Percentiles rank a stretch among this genome's conserved stretches.
phyloP scores from a whole-genome alignment of 2,888 invertebrate genomes.

The Drosophila rellima region DNA sequence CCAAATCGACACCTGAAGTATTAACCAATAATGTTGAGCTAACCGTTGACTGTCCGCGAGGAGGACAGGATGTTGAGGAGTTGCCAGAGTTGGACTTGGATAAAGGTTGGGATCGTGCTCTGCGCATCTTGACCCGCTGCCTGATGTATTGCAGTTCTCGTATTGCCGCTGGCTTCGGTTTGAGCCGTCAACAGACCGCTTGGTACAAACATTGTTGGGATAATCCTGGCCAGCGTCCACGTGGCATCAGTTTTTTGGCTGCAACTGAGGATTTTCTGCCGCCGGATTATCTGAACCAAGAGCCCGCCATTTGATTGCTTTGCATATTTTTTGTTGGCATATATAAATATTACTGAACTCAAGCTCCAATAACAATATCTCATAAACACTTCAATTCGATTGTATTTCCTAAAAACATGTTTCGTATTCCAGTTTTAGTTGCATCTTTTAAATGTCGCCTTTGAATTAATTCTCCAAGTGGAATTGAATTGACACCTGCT shows the following conservation, averaged over 20 bases:
- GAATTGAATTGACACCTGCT: not conserved
- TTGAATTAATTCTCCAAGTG: not conserved
- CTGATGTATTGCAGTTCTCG: slow-evolving; percentile 29
- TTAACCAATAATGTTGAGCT: not conserved
- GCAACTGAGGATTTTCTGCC: not conserved
- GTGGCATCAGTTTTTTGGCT: slow-evolving; percentile 4
- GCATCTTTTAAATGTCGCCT: not conserved
- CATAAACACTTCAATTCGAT: not conserved
- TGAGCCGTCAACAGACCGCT: slow-evolving; percentile 42
- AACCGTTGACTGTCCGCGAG: too few species aligned
- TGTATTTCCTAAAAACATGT: not conserved
- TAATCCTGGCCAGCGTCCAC: slow-evolving; percentile 32
- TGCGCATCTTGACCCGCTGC: slow-evolving; percentile 20
- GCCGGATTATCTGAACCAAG: not conserved
- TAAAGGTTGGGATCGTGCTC: slow-evolving; percentile 11
- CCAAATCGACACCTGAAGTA: not conserved
- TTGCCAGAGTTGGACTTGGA: not conserved
- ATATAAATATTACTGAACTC: too few species aligned
- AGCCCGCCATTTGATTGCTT: slow-evolving; percentile 11
- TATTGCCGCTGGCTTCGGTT: slow-evolving; percentile 55
- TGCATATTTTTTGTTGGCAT: not conserved
- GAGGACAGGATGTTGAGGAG: not conserved
- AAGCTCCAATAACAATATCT: slow-evolving; percentile 2
- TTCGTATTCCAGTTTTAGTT: slow-evolving; percentile 1
- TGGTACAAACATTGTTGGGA: slow-evolving; percentile 70